Percentiles rank a stretch among this genome's conserved stretches.
These are phyloP conservation scores for Pachyramphus minor DNA, from an alignment of 2,113 vertebrate genomes.

Conservation along the genomic window DNA sequence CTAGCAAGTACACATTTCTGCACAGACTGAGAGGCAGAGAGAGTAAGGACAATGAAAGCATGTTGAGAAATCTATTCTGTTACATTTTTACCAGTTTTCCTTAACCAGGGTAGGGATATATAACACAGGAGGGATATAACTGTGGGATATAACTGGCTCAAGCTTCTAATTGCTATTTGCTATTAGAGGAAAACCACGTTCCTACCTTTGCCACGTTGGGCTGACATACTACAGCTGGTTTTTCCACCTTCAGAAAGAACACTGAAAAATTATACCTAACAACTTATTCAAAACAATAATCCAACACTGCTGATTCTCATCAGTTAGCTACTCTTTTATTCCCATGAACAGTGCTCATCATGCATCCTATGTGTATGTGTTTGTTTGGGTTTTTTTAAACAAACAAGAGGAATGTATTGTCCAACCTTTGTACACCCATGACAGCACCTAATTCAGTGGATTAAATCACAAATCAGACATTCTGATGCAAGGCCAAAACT, in stretches of 20 bases:
- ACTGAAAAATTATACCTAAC: background rate
- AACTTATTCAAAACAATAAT: background rate
- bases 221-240: background rate
- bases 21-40: accelerated
- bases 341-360: background rate
- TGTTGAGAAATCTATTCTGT: accelerated
- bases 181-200: accelerated
- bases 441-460: background rate
- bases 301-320: background rate
- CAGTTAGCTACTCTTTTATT: background rate
- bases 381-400: background rate
- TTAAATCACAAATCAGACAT: background rate
- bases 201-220: background rate
- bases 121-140: background rate
- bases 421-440: background rate
- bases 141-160: background rate
- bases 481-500: background rate
- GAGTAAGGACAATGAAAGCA: background rate
- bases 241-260: background rate
- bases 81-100: background rate
- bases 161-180: background rate
- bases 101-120: background rate
- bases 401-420: background rate
- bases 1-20: background rate
- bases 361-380: too few relatives aligned